Conservation (phyloP, 2,888 invertebrate species). For the Conops quadrifasciatus region DNA sequence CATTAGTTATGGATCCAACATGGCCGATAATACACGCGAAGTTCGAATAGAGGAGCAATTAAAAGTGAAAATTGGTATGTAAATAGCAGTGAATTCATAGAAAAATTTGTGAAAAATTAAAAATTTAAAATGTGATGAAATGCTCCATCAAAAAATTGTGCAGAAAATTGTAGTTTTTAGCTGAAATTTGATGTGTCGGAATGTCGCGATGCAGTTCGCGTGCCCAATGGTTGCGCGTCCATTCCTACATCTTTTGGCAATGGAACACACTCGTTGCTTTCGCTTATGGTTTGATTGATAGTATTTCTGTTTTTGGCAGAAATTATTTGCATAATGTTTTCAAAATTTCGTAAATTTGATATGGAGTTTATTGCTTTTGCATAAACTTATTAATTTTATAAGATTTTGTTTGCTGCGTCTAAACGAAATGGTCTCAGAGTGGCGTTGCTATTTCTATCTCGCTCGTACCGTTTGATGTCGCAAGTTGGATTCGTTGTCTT, state of each 20-base stretch:
- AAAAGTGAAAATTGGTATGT: slow-evolving; percentile 93
- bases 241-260: slow-evolving; percentile 39
- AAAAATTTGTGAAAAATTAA: slow-evolving; percentile 41
- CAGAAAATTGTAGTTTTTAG: slow-evolving; percentile 36
- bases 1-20: slow-evolving; percentile 83
- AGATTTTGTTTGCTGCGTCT: slow-evolving; percentile 26
- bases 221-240: slow-evolving; percentile 33
- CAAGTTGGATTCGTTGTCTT: slow-evolving; percentile 15
- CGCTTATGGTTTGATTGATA: neutral
- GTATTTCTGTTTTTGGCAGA: neutral
- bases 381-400: slow-evolving; percentile 20
- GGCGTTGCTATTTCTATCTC: slow-evolving; percentile 38
- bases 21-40: slow-evolving; percentile 90
- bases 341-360: slow-evolving; percentile 5
- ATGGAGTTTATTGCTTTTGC: neutral
- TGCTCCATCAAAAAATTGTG: slow-evolving; percentile 29
- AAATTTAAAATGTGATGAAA: slow-evolving; percentile 33
- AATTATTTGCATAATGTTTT: neutral
- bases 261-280: slow-evolving; percentile 42
- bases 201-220: slow-evolving; percentile 45
- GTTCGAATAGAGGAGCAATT: slow-evolving; percentile 92
- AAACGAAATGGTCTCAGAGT: slow-evolving; percentile 31
- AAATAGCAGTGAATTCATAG: slow-evolving; percentile 53
- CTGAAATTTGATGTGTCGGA: slow-evolving; percentile 50
- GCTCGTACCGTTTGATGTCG: slow-evolving; percentile 1